phyloP scores from a whole-genome alignment of 30 jellyfish, hydroid and myxozoan genomes.

The Aurelia coerulea region DNA sequence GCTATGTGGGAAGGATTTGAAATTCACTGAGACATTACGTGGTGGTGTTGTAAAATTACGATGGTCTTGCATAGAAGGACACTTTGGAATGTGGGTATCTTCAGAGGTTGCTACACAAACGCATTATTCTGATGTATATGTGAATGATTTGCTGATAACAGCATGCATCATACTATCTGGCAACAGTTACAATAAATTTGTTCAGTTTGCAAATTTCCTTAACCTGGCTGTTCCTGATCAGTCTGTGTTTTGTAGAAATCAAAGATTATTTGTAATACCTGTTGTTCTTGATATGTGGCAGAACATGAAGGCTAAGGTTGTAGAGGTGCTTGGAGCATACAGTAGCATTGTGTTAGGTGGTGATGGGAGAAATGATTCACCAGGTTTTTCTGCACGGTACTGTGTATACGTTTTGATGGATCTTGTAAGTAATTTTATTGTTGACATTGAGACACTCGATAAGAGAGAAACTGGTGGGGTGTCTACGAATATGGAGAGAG shows the following conservation, averaged over 20 bases:
- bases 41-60: conserved; percentile 3
- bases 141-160: conserved; percentile 23
- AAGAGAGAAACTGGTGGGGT: conserved; percentile 38
- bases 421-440: conserved; percentile 16
- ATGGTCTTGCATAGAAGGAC: conserved; percentile 25
- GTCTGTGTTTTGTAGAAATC: not conserved
- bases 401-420: conserved; percentile 57
- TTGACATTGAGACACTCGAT: conserved; percentile 37
- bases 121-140: not conserved
- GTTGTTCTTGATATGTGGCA: conserved; percentile 15
- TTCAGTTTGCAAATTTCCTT: conserved; percentile 13
- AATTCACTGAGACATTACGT: not conserved
- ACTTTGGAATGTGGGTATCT: conserved; percentile 32
- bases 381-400: conserved; percentile 40
- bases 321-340: conserved; percentile 2
- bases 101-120: conserved; percentile 18
- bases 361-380: conserved; percentile 54
- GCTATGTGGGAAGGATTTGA: not conserved
- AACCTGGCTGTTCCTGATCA: conserved; percentile 21
- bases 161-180: conserved; percentile 19
- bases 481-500: conserved; percentile 45
- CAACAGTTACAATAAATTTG: conserved; percentile 15
- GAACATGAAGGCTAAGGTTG: not conserved
- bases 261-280: conserved; percentile 9
- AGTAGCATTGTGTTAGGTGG: conserved; percentile 10